Base-by-base conservation (phyloP, 1,140 invertebrate species). In the Himalopsyche phryganea region DNA sequence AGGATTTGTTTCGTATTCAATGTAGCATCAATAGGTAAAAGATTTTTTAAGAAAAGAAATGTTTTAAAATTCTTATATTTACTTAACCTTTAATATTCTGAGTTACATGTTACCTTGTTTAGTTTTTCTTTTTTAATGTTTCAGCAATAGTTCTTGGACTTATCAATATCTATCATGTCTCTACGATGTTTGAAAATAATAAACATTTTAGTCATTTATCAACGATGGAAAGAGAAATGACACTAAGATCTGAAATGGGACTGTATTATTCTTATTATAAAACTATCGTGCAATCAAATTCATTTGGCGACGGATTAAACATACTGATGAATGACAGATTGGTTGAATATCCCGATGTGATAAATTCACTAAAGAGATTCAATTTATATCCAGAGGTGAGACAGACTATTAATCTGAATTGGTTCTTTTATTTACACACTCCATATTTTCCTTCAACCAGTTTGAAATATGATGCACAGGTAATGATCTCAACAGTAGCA, bases 241-340 rank as follows among this genome's bases (percentile, higher is more conserved):
- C 87, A 9, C 85, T 92, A 63, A 75, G 88, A 19, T 89, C 89
- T 20, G 89, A 92, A 80, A 89, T 90, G 86, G 90, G 89, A 2
- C 81, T 94, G 66, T 94, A 94, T 71, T 94, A 92, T 70, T 92
- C 88, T 0, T 94, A 91, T 67, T 94, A 86, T 71, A 94, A 94
- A 71, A 86, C 83, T 0, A 77, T 94, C 14, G 83, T 88, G 0
- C 80, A 87, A 62, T 82, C 90, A 6, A 80, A 80, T 9, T 81
- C 79, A 4, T 85, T 87, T 61, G 56, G 76, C 1, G 75, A 81
- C 3, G 89, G 88, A 0, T 67, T 91, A 9, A 55, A 81, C 9
- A 74, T 78, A 50, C 77, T 94, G 7, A 83, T 84, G 67, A 78
- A 83, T 58, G 89, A 94, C 69, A 86, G 87, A 68, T 71, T 87